phyloP scores from a whole-genome alignment of 2,113 vertebrate species.

The Ceuthmochares aereus region DNA sequence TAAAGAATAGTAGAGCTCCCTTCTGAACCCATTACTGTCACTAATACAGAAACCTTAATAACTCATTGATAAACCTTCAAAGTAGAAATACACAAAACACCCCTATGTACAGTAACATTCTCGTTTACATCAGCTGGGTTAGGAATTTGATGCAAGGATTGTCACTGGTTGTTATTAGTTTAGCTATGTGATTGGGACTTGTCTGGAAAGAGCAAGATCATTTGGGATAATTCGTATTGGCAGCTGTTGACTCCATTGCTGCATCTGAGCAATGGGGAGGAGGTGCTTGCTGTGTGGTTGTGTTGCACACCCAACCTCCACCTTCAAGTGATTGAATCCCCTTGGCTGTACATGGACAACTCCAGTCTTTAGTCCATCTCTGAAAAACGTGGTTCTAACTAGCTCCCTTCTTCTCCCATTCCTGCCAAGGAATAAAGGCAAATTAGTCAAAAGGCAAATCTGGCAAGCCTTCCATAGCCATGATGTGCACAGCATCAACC shows the following conservation, averaged over 20 bases:
- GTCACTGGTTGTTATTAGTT: conserved; percentile 46
- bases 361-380: conserved; percentile 65
- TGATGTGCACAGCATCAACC: accelerated
- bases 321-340: conserved; percentile 54
- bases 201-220: conserved; percentile 34
- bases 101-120: conserved; percentile 65
- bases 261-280: neutral
- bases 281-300: neutral
- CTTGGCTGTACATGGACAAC: neutral
- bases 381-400: conserved; percentile 75
- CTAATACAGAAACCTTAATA: conserved; percentile 62
- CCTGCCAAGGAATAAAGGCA: conserved; percentile 76
- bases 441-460: neutral
- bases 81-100: conserved; percentile 67
- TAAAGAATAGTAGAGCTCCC: neutral
- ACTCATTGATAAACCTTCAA: conserved; percentile 54
- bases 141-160: conserved; percentile 50
- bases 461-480: neutral
- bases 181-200: conserved; percentile 32
- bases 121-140: conserved; percentile 51
- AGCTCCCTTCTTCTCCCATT: conserved; percentile 96
- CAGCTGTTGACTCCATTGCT: neutral
- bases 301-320: conserved; percentile 20
- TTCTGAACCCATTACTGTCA: conserved; percentile 17
- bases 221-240: neutral